A percentile compares a stretch with the other conserved stretches of the same genome.
phyloP scores from a whole-genome alignment of 2,888 invertebrate genomes.

The Lepidocyrtinus sp. region DNA sequence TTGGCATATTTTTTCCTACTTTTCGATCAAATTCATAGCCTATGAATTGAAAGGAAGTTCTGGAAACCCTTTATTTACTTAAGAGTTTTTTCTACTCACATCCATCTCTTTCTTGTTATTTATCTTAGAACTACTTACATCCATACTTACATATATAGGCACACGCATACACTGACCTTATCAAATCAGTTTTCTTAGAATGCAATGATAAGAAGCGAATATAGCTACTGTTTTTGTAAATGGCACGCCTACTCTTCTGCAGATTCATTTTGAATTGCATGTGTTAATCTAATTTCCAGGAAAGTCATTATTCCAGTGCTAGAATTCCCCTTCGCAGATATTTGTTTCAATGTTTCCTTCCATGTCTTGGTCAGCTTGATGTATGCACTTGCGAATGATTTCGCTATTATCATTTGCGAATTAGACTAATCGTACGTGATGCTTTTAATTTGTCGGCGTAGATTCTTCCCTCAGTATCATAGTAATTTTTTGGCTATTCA shows the following conservation, averaged over 20 bases:
- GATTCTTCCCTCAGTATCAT: not conserved
- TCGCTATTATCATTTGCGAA: not conserved
- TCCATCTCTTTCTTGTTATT: not conserved
- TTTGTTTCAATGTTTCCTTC: not conserved
- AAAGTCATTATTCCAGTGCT: not conserved
- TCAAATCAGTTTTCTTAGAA: slow-evolving; percentile 33
- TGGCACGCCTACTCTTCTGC: not conserved
- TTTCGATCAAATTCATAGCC: not conserved
- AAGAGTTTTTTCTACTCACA: not conserved
- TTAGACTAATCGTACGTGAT: not conserved
- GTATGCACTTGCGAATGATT: not conserved
- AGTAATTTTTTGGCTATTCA: not conserved
- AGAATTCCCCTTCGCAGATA: not conserved
- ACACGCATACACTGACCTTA: slow-evolving; percentile 2
- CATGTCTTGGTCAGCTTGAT: not conserved
- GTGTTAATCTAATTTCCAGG: not conserved
- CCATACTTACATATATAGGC: not conserved
- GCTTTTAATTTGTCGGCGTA: not conserved
- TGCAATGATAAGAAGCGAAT: not conserved
- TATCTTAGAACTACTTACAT: not conserved
- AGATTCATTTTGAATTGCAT: not conserved
- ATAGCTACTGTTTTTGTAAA: not conserved
- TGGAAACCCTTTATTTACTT: not conserved
- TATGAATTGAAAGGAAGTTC: not conserved
- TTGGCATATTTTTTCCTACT: not conserved